Evolutionary conservation across 2,797 vertebrate genomes (phyloP).

Genomic region (Ciconia nigra): DNA sequence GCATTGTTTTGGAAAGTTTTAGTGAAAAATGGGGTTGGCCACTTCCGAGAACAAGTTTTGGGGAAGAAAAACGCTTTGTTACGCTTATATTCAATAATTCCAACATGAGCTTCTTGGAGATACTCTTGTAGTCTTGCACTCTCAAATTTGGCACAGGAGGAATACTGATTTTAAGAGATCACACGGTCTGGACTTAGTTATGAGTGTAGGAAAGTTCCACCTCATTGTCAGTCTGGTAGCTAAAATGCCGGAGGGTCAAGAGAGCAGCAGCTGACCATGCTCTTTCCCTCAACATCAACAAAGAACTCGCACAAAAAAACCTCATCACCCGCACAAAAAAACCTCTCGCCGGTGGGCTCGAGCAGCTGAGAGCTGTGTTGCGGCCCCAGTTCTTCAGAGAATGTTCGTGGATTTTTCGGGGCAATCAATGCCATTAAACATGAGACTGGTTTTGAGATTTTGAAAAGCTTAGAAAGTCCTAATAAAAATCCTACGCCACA

Average conservation of each 20-base stretch:
- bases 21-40: neutral
- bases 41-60: neutral
- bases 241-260: neutral
- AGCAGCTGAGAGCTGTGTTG: neutral
- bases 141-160: neutral
- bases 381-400: neutral
- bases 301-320: neutral
- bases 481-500: neutral
- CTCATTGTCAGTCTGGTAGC: neutral
- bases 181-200: neutral
- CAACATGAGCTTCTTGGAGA: neutral
- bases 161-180: neutral
- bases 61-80: neutral
- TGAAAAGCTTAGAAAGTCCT: neutral
- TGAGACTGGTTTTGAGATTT: neutral
- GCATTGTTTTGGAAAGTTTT: conserved; percentile 25
- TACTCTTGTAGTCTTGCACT: neutral
- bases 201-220: neutral
- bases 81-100: neutral
- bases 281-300: neutral
- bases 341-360: neutral
- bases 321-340: neutral
- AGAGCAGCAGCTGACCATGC: neutral
- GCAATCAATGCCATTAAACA: neutral
- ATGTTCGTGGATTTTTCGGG: neutral